A percentile compares a stretch with the other conserved stretches of the same genome.
These are phyloP conservation scores for Plecturocebus donacophilus DNA, from an alignment of 2,113 vertebrate species.

Conservation along the genomic window DNA sequence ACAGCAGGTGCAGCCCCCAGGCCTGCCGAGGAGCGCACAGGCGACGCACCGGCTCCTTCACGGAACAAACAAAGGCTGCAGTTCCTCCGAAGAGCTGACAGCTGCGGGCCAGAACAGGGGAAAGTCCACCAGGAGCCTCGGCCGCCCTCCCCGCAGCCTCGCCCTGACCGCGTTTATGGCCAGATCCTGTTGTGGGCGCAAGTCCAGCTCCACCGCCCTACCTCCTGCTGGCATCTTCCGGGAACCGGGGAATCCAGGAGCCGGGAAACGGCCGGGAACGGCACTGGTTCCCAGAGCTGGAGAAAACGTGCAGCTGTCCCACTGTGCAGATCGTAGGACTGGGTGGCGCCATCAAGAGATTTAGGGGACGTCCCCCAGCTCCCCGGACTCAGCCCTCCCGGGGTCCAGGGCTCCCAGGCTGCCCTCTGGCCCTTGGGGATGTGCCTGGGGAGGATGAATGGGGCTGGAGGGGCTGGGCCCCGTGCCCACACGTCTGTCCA, in stretches of 20 bases:
- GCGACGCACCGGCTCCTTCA: background rate
- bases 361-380: background rate
- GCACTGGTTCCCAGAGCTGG: fast-evolving
- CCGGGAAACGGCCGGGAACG: fast-evolving
- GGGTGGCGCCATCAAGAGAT: fast-evolving
- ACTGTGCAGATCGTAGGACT: fast-evolving
- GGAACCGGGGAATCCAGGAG: background rate
- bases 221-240: background rate
- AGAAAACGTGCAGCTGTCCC: fast-evolving
- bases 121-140: conserved; percentile 27
- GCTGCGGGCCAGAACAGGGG: conserved; percentile 57
- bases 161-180: conserved; percentile 54
- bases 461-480: background rate
- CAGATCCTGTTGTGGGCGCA: conserved; percentile 68
- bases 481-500: fast-evolving
- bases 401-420: background rate
- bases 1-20: background rate
- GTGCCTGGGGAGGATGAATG: fast-evolving
- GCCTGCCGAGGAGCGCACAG: fast-evolving
- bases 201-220: conserved; percentile 18
- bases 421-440: background rate
- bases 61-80: conserved; percentile 61
- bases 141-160: background rate
- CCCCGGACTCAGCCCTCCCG: fast-evolving
- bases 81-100: conserved; percentile 20